Evolutionary conservation across 2,113 vertebrate genomes (phyloP).

Genomic region (Pipra filicauda): DNA sequence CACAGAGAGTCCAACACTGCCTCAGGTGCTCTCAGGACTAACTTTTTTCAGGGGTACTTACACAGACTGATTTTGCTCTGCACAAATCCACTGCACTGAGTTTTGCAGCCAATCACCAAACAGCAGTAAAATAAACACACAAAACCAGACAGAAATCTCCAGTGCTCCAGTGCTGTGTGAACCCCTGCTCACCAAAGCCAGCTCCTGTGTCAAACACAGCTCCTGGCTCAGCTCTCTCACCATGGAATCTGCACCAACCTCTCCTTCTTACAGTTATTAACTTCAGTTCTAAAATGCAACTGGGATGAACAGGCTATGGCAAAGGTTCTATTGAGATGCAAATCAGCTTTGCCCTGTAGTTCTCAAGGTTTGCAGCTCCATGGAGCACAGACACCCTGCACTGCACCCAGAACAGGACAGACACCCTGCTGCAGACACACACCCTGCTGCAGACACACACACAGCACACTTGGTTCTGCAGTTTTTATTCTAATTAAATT

Average conservation of each 20-base stretch:
- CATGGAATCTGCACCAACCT: background rate
- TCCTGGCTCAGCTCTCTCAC: background rate
- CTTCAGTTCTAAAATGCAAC: background rate
- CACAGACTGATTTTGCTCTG: background rate
- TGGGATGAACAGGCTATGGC: background rate
- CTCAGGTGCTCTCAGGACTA: background rate
- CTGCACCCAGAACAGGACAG: background rate
- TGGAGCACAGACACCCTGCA: background rate
- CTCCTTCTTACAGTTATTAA: background rate
- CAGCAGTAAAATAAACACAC: background rate
- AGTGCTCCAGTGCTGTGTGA: fast-evolving
- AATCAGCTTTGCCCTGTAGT: background rate
- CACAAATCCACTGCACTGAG: background rate
- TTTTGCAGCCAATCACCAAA: background rate
- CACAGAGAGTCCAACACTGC: background rate
- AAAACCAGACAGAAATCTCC: background rate
- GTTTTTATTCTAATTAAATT: background rate
- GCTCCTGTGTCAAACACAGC: background rate
- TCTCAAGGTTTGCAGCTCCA: background rate
- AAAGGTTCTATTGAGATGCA: background rate
- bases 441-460: background rate
- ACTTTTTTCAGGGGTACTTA: background rate
- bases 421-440: background rate
- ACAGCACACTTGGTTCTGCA: background rate
- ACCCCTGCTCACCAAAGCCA: background rate